These are phyloP conservation scores for Latheticus oryzae DNA, from an alignment of 2,888 invertebrate genomes.

Conservation along the genomic window DNA sequence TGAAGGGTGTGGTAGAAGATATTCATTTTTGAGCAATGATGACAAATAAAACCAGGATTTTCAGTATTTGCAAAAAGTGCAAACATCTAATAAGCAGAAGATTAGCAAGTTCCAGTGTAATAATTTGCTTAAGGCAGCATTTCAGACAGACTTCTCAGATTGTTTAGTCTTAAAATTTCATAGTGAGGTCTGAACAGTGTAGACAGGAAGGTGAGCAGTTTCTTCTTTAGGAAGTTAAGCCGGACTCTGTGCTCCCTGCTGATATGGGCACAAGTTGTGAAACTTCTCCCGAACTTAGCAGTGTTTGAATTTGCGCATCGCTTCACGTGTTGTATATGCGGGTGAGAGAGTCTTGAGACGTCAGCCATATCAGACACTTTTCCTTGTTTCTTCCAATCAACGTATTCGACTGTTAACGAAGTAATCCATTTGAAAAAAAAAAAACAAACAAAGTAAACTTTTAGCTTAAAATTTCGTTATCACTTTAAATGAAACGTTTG, in stretches of 20 bases:
- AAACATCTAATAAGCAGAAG: too few species aligned
- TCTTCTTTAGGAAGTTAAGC: constrained; percentile 54
- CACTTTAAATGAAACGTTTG: constrained; percentile 52
- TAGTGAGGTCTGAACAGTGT: too few species aligned
- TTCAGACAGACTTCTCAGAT: too few species aligned
- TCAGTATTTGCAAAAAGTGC: too few species aligned
- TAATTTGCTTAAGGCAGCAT: too few species aligned
- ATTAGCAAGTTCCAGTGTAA: too few species aligned
- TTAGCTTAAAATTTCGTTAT: constrained; percentile 45
- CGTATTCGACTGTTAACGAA: constrained; percentile 23
- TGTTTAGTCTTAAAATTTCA: too few species aligned
- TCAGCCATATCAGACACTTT: constrained; percentile 44
- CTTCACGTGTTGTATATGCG: constrained; percentile 63
- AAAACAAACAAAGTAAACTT: constrained; percentile 11
- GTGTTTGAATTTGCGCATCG: constrained; percentile 66
- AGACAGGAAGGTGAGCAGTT: constrained; percentile 47
- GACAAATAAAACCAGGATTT: too few species aligned
- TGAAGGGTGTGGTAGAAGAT: too few species aligned
- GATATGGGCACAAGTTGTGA: constrained; percentile 58
- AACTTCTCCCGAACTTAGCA: constrained; percentile 58
- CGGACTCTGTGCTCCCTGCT: constrained; percentile 55
- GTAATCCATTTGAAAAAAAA: constrained; percentile 10
- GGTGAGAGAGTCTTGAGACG: constrained; percentile 56
- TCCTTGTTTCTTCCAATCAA: constrained; percentile 34
- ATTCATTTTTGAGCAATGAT: too few species aligned